phyloP scores from a whole-genome alignment of 1,140 invertebrate genomes.

The Nebria ingens region DNA sequence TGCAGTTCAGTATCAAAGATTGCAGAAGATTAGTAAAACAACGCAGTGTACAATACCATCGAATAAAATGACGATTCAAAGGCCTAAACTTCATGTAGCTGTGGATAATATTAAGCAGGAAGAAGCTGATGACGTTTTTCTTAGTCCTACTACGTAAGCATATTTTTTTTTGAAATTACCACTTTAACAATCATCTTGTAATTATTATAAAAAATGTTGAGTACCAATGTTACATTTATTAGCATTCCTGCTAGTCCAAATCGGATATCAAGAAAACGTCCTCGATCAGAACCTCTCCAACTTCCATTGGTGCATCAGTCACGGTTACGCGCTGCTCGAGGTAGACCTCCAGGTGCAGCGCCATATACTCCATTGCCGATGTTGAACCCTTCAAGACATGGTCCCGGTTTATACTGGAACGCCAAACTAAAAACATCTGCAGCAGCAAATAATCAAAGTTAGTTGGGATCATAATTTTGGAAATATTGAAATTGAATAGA shows the following conservation, averaged over 20 bases:
- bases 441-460: not conserved
- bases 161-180: conserved; percentile 8
- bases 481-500: too few species aligned
- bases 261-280: conserved; percentile 49
- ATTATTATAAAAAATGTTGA: conserved; percentile 13
- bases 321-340: conserved; percentile 43
- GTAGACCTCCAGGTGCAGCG: conserved; percentile 37
- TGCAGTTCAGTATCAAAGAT: conserved; percentile 20
- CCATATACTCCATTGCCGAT: conserved; percentile 89
- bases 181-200: not conserved
- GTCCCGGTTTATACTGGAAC: conserved; percentile 72
- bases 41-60: conserved; percentile 12
- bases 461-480: too few species aligned
- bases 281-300: conserved; percentile 49
- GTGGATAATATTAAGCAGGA: conserved; percentile 45
- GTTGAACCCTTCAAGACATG: conserved; percentile 76
- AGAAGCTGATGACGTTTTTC: conserved; percentile 57
- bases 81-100: conserved; percentile 23
- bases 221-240: conserved; percentile 9
- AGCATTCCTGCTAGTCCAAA: conserved; percentile 53
- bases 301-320: conserved; percentile 40
- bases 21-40: conserved; percentile 27
- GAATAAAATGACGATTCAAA: conserved; percentile 11
- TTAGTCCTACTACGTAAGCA: conserved; percentile 54
- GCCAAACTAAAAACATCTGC: conserved; percentile 29